Evolutionary conservation across 1,140 invertebrate genomes (phyloP).

Genomic region (Conopomorpha cramerella): DNA sequence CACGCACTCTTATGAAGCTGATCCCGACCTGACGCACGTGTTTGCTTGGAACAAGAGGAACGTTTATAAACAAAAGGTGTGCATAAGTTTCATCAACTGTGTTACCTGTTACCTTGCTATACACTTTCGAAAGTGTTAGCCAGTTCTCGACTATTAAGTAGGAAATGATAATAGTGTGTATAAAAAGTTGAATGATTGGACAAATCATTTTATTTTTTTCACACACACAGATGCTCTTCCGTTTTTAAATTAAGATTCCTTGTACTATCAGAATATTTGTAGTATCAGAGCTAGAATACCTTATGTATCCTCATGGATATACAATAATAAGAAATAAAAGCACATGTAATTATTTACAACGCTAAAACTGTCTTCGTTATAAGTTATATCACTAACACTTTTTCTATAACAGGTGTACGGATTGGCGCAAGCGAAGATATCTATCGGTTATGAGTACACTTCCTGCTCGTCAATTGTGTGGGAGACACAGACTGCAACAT

Average conservation of each 20-base stretch:
- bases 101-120: no score
- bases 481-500: conserved; percentile 90
- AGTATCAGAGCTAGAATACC: no score
- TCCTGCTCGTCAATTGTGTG: conserved; percentile 86
- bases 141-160: no score
- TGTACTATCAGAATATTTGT: no score
- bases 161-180: neutral
- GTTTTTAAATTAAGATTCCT: no score
- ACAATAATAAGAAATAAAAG: no score
- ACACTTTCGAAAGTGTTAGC: no score
- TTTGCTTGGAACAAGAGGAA: conserved; percentile 98
- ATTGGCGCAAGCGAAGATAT: conserved; percentile 82
- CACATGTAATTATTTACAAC: no score
- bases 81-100: no score
- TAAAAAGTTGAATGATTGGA: no score
- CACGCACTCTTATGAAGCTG: conserved; percentile 92
- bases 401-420: conserved; percentile 71
- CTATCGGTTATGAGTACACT: conserved; percentile 93
- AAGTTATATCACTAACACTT: neutral
- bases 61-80: conserved; percentile 94
- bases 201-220: conserved; percentile 2
- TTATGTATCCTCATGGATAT: no score
- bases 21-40: conserved; percentile 91
- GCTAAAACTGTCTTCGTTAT: no score
- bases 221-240: conserved; percentile 1